Percentiles rank a stretch among this genome's conserved stretches.
These are phyloP conservation scores for Brachyistius frenatus DNA, from an alignment of 2,113 vertebrate genomes.

Conservation along the genomic window DNA sequence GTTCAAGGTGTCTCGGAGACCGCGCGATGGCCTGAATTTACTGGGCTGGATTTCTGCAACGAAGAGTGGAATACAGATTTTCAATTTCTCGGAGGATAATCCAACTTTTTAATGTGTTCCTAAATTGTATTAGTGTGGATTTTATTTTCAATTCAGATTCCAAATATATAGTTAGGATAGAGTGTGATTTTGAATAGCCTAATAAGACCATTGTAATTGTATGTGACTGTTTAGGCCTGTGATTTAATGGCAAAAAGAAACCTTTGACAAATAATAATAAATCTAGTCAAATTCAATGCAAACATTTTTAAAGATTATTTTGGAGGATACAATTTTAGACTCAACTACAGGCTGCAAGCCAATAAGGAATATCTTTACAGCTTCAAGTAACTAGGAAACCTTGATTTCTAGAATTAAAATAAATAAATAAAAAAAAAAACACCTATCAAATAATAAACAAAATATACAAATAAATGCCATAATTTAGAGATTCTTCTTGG, in stretches of 20 bases:
- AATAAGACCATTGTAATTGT: neutral
- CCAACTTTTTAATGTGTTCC: neutral
- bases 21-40: conserved; percentile 66
- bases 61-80: conserved; percentile 33
- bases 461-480: neutral
- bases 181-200: neutral
- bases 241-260: neutral
- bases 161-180: neutral
- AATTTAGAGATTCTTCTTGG: neutral
- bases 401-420: neutral
- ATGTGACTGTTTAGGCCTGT: conserved; percentile 9
- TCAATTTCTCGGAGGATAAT: neutral
- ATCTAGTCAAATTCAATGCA: neutral
- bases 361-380: neutral
- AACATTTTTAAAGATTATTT: neutral
- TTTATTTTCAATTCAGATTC: neutral
- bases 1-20: conserved; percentile 71
- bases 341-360: neutral
- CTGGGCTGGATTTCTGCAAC: conserved; percentile 76
- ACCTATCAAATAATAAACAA: neutral
- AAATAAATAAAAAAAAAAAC: neutral
- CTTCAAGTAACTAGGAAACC: neutral
- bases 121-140: neutral
- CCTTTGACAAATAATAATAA: neutral
- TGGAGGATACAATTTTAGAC: neutral